Evolutionary conservation across 1,140 invertebrate genomes (phyloP).

Genomic region (Atta texana): DNA sequence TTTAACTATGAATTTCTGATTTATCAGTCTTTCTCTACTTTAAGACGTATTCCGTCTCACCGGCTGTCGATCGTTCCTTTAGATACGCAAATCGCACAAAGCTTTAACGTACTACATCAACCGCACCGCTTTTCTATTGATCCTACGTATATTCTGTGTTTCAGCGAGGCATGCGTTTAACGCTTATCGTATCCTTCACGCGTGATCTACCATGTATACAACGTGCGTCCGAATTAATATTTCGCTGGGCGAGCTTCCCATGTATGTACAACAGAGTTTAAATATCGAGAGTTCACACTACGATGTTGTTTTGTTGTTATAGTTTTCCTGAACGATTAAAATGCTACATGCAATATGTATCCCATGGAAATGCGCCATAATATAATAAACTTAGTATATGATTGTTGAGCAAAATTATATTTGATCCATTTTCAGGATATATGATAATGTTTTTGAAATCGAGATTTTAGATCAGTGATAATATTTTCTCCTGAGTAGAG

Average conservation of each 20-base stretch:
- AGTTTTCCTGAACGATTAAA: conserved; percentile 22
- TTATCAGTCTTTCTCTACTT: conserved; percentile 23
- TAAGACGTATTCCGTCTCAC: neutral
- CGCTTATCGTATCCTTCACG: conserved; percentile 58
- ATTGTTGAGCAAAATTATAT: conserved; percentile 33
- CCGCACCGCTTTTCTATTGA: conserved; percentile 54
- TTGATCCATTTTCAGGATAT: neutral
- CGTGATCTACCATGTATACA: conserved; percentile 58
- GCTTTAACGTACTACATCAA: conserved; percentile 52
- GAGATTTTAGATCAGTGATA: neutral
- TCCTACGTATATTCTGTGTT: conserved; percentile 22
- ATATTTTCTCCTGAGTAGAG: conserved; percentile 1
- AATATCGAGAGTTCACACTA: conserved; percentile 50
- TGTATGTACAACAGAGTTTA: conserved; percentile 42
- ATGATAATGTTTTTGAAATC: conserved; percentile 24
- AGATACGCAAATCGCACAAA: neutral
- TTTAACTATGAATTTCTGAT: conserved; percentile 5
- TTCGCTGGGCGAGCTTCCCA: conserved; percentile 24
- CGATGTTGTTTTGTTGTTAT: conserved; percentile 12
- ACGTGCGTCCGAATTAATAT: conserved; percentile 56
- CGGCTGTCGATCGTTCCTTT: neutral
- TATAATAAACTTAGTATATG: conserved; percentile 10
- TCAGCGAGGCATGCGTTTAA: conserved; percentile 20
- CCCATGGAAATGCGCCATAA: conserved; percentile 14
- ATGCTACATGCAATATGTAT: conserved; percentile 19